Evolutionary conservation across 2,797 vertebrate genomes (phyloP), one percentile per base, ranked within the genome.

Genomic region (Diplodus puntazzo): DNA sequence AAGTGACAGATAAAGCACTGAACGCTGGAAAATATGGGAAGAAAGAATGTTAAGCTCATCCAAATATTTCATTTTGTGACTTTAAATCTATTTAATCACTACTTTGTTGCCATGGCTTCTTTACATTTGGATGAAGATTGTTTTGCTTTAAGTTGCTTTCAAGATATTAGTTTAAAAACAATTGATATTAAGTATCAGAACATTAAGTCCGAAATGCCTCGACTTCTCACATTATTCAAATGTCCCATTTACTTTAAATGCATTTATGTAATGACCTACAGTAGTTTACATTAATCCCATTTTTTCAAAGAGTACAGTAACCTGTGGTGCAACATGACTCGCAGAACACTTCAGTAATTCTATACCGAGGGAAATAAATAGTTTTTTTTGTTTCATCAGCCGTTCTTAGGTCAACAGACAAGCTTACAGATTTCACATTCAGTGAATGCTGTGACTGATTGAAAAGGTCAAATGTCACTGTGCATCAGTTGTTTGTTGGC

Each of bases 181-280:
- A 54, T 16, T 1, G 61, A 60, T 18, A 16, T 43, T 27, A 45
- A 18, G 9, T 43, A 65, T 81, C 30, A 65, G 20, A 76, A 48
- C 57, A 81, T 59, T 77, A 84, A 81, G 82, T 83, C 81, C 90
- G 82, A 84, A 90, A 86, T 86, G 79, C 73, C 66, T 79, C 82
- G 75, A 81, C 25, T 61, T 82, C 39, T 66, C 13, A 42, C 17
- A 55, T 61, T 34, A 60, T 67, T 70, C 12, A 43, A 61, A 80
- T 69, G 20, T 25, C 49, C 12, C 1, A 10, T 77, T 70, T 58
- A 23, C 9, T 68, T 74, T 76, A 5, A 60, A 3, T 50, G 12
- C 61, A 60, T 83, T 61, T 3, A 54, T 58, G 55, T 70, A 60
- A 12, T 58, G 69, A 52, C 52, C 23, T 43, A 20, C 21, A 64